Base-by-base conservation (phyloP, 2,113 vertebrate species). In the Corynorhinus townsendii region DNA sequence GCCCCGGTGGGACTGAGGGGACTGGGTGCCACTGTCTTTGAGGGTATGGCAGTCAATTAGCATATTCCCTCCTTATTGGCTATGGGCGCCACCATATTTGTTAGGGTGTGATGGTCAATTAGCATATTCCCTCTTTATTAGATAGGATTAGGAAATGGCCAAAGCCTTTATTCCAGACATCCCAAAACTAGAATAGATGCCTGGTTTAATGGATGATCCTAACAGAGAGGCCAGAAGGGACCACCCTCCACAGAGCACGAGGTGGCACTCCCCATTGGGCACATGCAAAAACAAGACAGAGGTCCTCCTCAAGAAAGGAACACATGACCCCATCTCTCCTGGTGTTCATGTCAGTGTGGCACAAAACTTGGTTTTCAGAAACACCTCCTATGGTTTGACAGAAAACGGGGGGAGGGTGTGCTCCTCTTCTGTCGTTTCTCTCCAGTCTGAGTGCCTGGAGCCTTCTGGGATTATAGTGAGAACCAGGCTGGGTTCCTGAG, bases 261-360 rank as follows among this genome's bases (percentile, higher is more conserved):
- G 35, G 33, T 33, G 30, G 16, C 33, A 0, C 40, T 77, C n/a
- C 30, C 54, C 19, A 7, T 35, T 2, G 1, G 68, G 14, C 10
- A 47, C 52, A 68, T 4, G 4, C 10, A 52, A 4, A 12, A 59
- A 3, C 26, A 52, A 12, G 45, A n/a, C 49, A 77, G 26, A 59
- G 62, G 3, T 45, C 68, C 68, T 75, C n/a, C 40, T 33, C 11
- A 52, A 45, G 81, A 62, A 43, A 43, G 81, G 28, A 72, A 47
- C 33, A 4, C 11, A 0, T 66, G 62, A 12, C 59, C 59, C 59
- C 3, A 1, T 56, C 69, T 33, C 38, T 26, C n/a, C 59, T 0
- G 0, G 28, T 22, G 16, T 2, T 4, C 11, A 14, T 80, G 30
- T 43, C 33, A 26, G 47, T 1, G 0, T 47, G 26, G 20, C 10